Conservation (phyloP, 2,888 invertebrate genomes). For the Pyrochroa serraticornis region DNA sequence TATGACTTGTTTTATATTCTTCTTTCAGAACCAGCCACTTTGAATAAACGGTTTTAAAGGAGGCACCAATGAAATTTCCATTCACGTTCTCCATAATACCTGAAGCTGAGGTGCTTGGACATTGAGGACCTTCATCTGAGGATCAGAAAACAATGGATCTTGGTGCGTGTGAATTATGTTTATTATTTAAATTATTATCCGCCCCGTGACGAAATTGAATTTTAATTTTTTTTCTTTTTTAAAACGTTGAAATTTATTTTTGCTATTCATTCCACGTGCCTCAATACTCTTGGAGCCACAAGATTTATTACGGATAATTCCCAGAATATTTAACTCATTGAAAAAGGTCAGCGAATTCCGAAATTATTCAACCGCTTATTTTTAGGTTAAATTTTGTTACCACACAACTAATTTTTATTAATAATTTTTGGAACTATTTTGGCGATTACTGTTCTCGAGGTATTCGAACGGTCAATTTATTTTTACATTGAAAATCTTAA, state of each 20-base stretch:
- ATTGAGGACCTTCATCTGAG: constrained; percentile 1
- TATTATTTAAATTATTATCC: constrained; percentile 46
- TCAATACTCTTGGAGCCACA: not conserved
- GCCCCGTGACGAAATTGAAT: not conserved
- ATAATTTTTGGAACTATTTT: no score
- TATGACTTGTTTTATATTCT: constrained; percentile 7
- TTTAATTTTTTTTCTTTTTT: constrained; percentile 1
- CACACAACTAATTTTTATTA: no score
- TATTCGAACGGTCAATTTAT: no score
- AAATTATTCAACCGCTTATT: no score
- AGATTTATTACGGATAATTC: not conserved
- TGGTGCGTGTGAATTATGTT: constrained; percentile 48
- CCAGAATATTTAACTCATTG: no score
- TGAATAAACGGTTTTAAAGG: constrained; percentile 22
- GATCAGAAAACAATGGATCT: constrained; percentile 50
- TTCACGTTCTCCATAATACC: constrained; percentile 36
- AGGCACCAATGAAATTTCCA: constrained; percentile 41
- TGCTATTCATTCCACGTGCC: not conserved
- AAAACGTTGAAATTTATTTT: not conserved
- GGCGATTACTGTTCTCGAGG: no score
- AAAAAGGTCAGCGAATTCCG: no score
- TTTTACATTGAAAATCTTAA: no score
- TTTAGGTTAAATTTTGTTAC: no score
- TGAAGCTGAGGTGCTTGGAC: constrained; percentile 12
- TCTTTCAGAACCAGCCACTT: constrained; percentile 20